These are phyloP conservation scores for Drosophila pectinifera DNA, from an alignment of 1,140 invertebrate genomes.

Conservation along the genomic window DNA sequence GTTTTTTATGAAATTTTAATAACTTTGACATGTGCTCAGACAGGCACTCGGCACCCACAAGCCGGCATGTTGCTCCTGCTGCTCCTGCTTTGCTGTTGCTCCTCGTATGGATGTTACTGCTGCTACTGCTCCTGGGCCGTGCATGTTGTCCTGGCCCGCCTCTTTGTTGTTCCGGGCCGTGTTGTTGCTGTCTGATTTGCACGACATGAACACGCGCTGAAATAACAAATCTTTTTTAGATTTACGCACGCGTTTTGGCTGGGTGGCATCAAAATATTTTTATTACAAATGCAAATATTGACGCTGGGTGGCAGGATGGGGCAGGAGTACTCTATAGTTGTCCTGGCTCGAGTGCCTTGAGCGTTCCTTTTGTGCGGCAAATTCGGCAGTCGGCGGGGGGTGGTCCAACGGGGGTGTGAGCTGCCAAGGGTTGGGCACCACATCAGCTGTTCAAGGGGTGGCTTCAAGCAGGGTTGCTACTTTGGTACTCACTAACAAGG, in stretches of 20 bases:
- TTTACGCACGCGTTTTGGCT: constrained; percentile 73
- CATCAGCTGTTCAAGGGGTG: constrained; percentile 25
- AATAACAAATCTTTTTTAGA: constrained; percentile 82
- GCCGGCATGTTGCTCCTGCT: constrained; percentile 54
- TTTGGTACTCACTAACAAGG: too few species aligned
- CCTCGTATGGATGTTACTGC: constrained; percentile 23
- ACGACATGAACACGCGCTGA: constrained; percentile 60
- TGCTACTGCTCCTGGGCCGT: constrained; percentile 12
- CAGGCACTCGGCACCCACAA: constrained; percentile 1
- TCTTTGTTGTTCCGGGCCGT: constrained; percentile 36
- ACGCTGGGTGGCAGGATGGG: constrained; percentile 37
- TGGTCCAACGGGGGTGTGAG: not conserved
- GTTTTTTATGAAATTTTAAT: constrained; percentile 81
- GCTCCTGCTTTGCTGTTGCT: constrained; percentile 12
- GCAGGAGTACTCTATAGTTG: constrained; percentile 26
- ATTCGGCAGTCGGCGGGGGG: constrained; percentile 26
- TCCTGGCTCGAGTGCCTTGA: constrained; percentile 31
- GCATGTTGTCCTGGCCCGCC: constrained; percentile 39
- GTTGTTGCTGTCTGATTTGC: constrained; percentile 48
- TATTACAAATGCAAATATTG: constrained; percentile 84
- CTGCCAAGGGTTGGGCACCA: not conserved
- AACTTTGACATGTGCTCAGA: constrained; percentile 66
- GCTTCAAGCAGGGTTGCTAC: constrained; percentile 15
- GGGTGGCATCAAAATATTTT: constrained; percentile 79
- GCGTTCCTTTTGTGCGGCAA: constrained; percentile 29